phyloP scores from a whole-genome alignment of 2,113 vertebrate species.

The Gambusia holbrooki region DNA sequence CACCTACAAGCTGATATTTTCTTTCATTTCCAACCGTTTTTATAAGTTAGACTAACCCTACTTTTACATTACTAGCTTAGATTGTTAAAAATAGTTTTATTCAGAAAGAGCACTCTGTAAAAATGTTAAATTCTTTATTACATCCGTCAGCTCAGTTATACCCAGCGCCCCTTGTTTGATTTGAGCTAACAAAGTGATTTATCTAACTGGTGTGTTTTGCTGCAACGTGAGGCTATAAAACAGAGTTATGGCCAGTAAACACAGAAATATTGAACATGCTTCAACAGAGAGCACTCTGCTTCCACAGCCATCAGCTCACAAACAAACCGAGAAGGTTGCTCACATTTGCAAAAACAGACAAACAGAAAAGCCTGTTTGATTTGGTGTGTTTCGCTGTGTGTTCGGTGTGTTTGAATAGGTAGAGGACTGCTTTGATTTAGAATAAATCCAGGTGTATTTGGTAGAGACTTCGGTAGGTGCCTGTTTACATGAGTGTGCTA shows the following conservation, averaged over 20 bases:
- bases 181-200: too few species aligned
- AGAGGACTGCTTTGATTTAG: constrained; percentile 40
- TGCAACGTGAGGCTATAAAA: background rate
- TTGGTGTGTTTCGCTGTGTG: background rate
- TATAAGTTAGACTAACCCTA: too few species aligned
- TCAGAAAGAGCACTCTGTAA: too few species aligned
- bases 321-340: constrained; percentile 26
- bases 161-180: too few species aligned
- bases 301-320: constrained; percentile 33
- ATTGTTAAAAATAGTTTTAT: too few species aligned
- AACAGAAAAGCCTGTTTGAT: constrained; percentile 4
- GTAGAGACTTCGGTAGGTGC: constrained; percentile 7
- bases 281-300: constrained; percentile 14
- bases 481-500: background rate
- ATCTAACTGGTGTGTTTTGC: background rate
- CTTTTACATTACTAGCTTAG: too few species aligned
- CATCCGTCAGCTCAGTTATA: too few species aligned
- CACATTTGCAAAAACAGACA: constrained; percentile 4
- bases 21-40: too few species aligned
- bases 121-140: too few species aligned
- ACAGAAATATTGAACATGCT: constrained; percentile 3
- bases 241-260: background rate
- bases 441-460: constrained; percentile 42
- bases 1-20: too few species aligned
- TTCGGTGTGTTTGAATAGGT: constrained; percentile 2